phyloP scores from a whole-genome alignment of 1,140 invertebrate species.

The Anastrepha ludens region DNA sequence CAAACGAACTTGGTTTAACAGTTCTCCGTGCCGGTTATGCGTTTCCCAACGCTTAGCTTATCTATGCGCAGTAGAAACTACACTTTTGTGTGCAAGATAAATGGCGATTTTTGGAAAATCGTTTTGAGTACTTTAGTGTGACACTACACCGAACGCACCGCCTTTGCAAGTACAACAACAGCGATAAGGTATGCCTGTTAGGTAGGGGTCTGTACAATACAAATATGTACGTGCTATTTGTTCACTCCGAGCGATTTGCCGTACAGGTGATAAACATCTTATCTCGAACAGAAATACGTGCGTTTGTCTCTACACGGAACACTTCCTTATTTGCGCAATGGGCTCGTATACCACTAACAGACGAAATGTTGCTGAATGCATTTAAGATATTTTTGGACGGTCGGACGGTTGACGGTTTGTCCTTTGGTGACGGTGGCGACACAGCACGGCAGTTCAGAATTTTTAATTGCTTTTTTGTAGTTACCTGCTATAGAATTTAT shows the following conservation, averaged over 20 bases:
- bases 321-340: conserved; percentile 20
- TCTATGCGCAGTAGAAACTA: conserved; percentile 1
- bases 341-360: neutral
- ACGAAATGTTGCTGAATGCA: neutral
- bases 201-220: neutral
- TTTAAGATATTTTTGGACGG: neutral
- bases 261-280: conserved; percentile 18
- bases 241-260: conserved; percentile 5
- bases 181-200: neutral
- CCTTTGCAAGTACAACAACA: neutral
- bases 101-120: neutral
- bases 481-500: neutral
- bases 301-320: neutral
- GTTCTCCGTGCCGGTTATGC: neutral
- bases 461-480: conserved; percentile 42
- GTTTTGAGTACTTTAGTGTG: conserved; percentile 9
- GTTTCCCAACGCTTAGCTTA: neutral
- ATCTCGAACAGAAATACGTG: neutral
- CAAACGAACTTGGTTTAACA: neutral
- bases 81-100: conserved; percentile 20
- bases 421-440: neutral
- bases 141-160: neutral
- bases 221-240: neutral
- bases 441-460: neutral
- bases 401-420: neutral